Evolutionary conservation across 1,140 invertebrate genomes (phyloP).

Genomic region (Neodiprion pinetum): DNA sequence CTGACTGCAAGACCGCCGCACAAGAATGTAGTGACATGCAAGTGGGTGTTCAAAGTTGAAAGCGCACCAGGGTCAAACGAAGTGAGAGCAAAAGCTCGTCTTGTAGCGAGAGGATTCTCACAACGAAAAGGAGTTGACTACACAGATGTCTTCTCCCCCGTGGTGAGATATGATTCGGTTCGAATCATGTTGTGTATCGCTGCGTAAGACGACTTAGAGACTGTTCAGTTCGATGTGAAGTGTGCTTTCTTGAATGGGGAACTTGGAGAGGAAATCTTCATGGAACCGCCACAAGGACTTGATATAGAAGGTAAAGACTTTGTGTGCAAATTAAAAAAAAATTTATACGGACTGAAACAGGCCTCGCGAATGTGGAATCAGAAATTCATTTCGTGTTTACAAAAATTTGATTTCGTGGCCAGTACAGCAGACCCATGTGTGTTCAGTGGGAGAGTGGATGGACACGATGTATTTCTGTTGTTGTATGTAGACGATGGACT

Average conservation of each 20-base stretch:
- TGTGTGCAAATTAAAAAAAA: slow-evolving; percentile 43
- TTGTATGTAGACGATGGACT: slow-evolving; percentile 50
- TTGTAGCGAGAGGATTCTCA: slow-evolving; percentile 40
- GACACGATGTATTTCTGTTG: slow-evolving; percentile 33
- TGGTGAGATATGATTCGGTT: slow-evolving; percentile 29
- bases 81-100: slow-evolving; percentile 37
- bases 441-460: slow-evolving; percentile 31
- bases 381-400: slow-evolving; percentile 31
- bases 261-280: slow-evolving; percentile 44
- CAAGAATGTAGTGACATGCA: slow-evolving; percentile 38
- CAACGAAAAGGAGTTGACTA: slow-evolving; percentile 41
- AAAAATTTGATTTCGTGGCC: slow-evolving; percentile 32
- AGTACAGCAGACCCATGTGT: slow-evolving; percentile 42
- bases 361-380: slow-evolving; percentile 49
- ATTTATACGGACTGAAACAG: slow-evolving; percentile 55
- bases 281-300: slow-evolving; percentile 47
- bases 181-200: slow-evolving; percentile 30
- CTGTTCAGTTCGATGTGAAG: slow-evolving; percentile 50
- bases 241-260: slow-evolving; percentile 50
- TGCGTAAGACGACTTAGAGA: slow-evolving; percentile 22
- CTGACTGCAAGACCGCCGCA: slow-evolving; percentile 38
- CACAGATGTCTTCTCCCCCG: slow-evolving; percentile 30
- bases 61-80: slow-evolving; percentile 16
- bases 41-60: slow-evolving; percentile 54
- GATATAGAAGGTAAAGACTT: slow-evolving; percentile 23